Base-by-base conservation (phyloP, 35 echinoderm and acorn worm species). In the Apostichopus californicus region DNA sequence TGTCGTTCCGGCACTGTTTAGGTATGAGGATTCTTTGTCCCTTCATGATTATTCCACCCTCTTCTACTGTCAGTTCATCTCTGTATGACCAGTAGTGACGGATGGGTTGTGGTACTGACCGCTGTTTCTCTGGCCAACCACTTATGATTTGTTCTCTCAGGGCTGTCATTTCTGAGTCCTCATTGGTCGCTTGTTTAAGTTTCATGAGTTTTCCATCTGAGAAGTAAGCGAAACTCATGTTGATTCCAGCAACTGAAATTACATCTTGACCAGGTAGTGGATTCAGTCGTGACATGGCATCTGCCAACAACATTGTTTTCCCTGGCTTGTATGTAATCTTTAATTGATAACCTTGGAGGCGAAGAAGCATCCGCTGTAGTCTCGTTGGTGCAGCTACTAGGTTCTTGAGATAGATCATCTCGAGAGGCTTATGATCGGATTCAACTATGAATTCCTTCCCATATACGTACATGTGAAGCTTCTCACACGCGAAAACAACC, bases 271-370 rank as follows among this genome's bases (percentile, higher is more conserved):
- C 68, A 54, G 64, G 54, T 12, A 11, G 17, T 1, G 78, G 57
- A 28, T 92, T 92, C 11, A 92, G 79, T 20, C 90, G 60, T 8
- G 92, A 94, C 54, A 94, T 25, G 46, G 56, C 79, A 82, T 94
- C 91, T 22, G 94, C 91, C 21, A 95, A 7, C 9, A 78, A 55
- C 64, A 93, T 65, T 83, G 93, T 72, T 24, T 89, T 89, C 2
- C 91, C 94, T 22, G 91, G 94, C 17, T 86, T 75, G 78, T 95
- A 95, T n/a, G 57, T 17, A 25, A 95, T 55, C 5, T 59, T 71
- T 11, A 95, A 8, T 24, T 90, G 84, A 87, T 95, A 95, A 0
- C 60, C 80, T 53, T 95, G 91, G 10, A 95, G 65, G 3, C 86
- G 66, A 15, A 95, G 59, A 8, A 93, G 85, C 79, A 96, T 91